Conservation (phyloP, 2,797 vertebrate species). For the Parotocinclus haroldoi region DNA sequence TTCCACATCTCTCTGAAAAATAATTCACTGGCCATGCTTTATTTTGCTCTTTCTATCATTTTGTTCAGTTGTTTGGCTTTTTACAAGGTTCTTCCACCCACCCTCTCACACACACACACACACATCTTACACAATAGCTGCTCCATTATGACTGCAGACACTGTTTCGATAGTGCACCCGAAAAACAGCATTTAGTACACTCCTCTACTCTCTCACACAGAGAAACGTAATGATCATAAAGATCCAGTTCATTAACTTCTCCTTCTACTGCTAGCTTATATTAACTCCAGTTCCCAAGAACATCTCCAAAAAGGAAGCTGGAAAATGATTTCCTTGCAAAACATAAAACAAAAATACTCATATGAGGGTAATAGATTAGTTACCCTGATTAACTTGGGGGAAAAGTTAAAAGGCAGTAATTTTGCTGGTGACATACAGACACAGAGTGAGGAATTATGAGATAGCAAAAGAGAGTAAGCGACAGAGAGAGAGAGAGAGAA, state of each 20-base stretch:
- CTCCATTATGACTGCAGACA: slow-evolving; percentile 21
- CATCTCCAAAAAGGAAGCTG: background rate
- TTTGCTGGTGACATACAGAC: too few species aligned
- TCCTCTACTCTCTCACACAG: slow-evolving; percentile 12
- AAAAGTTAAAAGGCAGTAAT: too few species aligned
- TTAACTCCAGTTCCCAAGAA: background rate
- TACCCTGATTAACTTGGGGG: too few species aligned
- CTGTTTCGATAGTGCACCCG: slow-evolving; percentile 24
- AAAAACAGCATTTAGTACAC: background rate
- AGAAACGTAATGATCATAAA: background rate
- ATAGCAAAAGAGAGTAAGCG: too few species aligned
- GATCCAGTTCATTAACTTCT: background rate
- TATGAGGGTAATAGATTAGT: background rate
- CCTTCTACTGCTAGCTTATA: background rate
- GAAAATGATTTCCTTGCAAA: background rate
- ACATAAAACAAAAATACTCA: background rate
- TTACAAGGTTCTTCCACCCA: slow-evolving; percentile 20
- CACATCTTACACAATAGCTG: slow-evolving; percentile 9
- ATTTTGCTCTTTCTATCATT: slow-evolving; percentile 8
- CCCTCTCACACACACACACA: slow-evolving; percentile 9
- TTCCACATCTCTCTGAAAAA: slow-evolving; percentile 9
- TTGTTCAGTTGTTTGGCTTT: slow-evolving; percentile 10
- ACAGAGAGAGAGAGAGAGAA: too few species aligned
- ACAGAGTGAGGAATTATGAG: too few species aligned
- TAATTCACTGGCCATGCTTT: slow-evolving; percentile 7